Evolutionary conservation across 1,140 invertebrate genomes (phyloP), one percentile per base, ranked within the genome.

Genomic region (Orussus abietinus): DNA sequence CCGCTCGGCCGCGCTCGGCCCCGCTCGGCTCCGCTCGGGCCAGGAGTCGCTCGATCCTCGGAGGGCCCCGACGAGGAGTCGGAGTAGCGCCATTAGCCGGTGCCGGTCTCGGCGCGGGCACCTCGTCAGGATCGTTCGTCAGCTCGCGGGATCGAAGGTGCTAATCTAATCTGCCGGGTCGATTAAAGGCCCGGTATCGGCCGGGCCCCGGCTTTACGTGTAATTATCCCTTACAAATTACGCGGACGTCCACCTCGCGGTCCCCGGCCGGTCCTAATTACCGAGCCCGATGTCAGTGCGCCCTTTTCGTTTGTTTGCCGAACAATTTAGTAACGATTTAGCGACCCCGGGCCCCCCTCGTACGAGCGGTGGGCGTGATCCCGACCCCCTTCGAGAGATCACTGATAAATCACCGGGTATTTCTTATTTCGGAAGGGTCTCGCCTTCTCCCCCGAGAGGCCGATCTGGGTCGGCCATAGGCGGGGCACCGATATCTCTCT

Each of bases 251-350:
- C 49, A 41, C 45, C 43, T 38, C 57, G 45, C 51, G 50, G 38
- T 36, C 41, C 41, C n/a, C n/a, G n/a, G n/a, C n/a, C 44, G 54
- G 54, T 56, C 48, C 50, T 64, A 69, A 69, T 67, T 67, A 62
- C 42, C 56, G 45, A 56, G 47, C 45, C 33, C 44, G 40, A 52
- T 61, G 61, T 64, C 60, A 55, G 54, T 38, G 36, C 39, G n/a
- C 39, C 19, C 46, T 59, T 66, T 65, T 66, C 53, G 44, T 58
- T 43, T 50, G 45, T 51, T 42, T 46, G 45, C 39, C 17, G 34
- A 46, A 43, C 31, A 55, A 52, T 53, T 49, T 31, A 42, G 49
- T 42, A 29, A 41, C 34, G 42, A 50, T 53, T 57, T 53, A 38
- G n/a, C n/a, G n/a, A n/a, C 12, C 35, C 13, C 28, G 35, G 22